Evolutionary conservation across 2,797 vertebrate genomes (phyloP).

Genomic region (Falco rusticolus): DNA sequence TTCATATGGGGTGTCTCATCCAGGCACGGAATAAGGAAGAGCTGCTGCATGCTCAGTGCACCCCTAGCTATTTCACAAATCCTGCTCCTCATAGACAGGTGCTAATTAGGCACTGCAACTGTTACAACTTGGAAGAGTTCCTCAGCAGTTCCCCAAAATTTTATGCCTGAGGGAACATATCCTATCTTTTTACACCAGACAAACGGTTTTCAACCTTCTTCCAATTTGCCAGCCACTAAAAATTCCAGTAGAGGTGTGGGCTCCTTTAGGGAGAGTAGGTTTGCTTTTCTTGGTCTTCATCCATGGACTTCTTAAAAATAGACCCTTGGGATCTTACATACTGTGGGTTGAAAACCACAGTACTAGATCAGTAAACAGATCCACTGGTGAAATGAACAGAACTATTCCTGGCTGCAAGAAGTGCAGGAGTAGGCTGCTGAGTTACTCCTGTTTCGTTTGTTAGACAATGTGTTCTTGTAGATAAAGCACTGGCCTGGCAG

Average conservation of each 20-base stretch:
- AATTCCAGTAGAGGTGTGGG: background rate
- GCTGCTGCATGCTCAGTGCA: background rate
- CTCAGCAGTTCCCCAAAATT: constrained; percentile 1
- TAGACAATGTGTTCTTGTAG: background rate
- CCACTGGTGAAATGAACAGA: background rate
- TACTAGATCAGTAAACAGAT: background rate
- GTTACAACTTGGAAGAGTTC: background rate
- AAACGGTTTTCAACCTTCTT: background rate
- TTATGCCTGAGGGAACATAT: background rate
- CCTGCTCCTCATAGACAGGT: background rate
- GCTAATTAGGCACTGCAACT: background rate
- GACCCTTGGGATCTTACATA: background rate
- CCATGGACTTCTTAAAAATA: background rate
- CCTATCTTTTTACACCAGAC: background rate
- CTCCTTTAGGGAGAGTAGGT: background rate
- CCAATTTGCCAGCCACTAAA: background rate
- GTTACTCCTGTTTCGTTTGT: background rate
- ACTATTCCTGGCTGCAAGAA: background rate
- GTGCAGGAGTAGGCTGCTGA: background rate
- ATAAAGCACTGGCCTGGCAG: background rate
- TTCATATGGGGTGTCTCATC: background rate
- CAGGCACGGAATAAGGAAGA: background rate
- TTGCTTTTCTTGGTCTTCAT: background rate
- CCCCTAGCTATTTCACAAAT: background rate
- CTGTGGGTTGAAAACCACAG: background rate